Evolutionary conservation across 1,140 invertebrate genomes (phyloP), one percentile per base, ranked within the genome.

Genomic region (Bombus sylvicola): DNA sequence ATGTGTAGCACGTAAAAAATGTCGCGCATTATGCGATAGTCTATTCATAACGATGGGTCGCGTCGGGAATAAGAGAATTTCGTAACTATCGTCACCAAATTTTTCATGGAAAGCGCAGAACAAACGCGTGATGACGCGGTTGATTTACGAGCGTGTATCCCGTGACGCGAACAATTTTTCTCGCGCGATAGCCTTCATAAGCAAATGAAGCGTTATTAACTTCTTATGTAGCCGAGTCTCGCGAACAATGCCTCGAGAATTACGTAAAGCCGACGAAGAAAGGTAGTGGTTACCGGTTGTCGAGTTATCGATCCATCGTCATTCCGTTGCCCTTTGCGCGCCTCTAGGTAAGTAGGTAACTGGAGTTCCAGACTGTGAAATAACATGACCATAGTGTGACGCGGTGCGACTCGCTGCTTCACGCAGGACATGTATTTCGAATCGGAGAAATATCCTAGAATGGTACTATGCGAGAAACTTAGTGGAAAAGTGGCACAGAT

Each of bases 251-350:
- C 68, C 28, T 37, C 28, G 41, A 31, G 83, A 86, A 90, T 90
- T 84, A 88, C 34, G 76, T 66, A 88, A 81, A 80, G 43, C 47
- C 71, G 28, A 53, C 68, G 77, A 79, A 82, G 72, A 75, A 82
- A 82, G 47, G 37, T 79, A n/a, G 28, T 79, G 78, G 81, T 81
- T 87, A 62, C 78, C 68, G 43, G 68, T 88, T 64, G 87, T 80
- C 83, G 77, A 72, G 76, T 74, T 91, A 91, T 91, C 82, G 90
- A 90, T 89, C 87, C 84, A 71, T 66, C 80, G 79, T 85, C 59
- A 83, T 90, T 64, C 66, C 76, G 39, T 86, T 88, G 72, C 68
- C 72, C 80, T 83, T 81, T 88, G 76, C 83, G 41, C 79, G 43
- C 41, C 83, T 73, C 74, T 74, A 68, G 73, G 66, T 90, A 90